Percentiles rank a stretch among this genome's conserved stretches.
Evolutionary conservation across 2,888 invertebrate genomes (phyloP).

Genomic region (Catotricha subobsoleta): DNA sequence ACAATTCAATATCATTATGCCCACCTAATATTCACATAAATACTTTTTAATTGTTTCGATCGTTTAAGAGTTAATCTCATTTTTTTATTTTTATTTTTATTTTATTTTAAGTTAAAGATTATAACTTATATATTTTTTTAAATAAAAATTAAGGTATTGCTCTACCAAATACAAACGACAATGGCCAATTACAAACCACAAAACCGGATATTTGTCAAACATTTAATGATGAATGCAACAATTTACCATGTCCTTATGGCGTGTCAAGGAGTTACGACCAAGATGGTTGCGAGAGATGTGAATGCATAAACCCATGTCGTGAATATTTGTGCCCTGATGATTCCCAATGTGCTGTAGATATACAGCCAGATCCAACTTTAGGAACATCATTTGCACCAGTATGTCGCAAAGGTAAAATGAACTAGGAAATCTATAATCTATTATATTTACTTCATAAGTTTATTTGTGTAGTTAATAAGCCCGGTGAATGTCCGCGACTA

Average conservation of each 20-base stretch:
- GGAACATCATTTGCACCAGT: conserved; percentile 21
- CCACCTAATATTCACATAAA: no score
- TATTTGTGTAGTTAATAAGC: conserved; percentile 39
- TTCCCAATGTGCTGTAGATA: conserved; percentile 49
- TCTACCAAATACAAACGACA: neutral
- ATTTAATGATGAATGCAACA: conserved; percentile 41
- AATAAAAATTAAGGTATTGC: neutral
- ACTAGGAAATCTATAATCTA: neutral
- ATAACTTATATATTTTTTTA: no score
- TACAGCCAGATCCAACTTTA: conserved; percentile 18
- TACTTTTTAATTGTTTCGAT: no score
- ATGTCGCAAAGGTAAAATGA: conserved; percentile 18
- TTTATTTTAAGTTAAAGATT: no score
- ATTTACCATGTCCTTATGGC: conserved; percentile 53
- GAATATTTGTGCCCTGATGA: conserved; percentile 39
- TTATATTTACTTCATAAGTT: neutral
- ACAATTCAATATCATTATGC: no score
- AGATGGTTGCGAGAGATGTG: conserved; percentile 51
- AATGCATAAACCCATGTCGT: conserved; percentile 58
- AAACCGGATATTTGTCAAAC: conserved; percentile 34
- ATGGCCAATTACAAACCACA: neutral
- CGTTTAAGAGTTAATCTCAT: no score
- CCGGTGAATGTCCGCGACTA: conserved; percentile 44
- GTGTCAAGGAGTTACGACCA: conserved; percentile 40
- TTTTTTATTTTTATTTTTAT: no score